Evolutionary conservation across 2,113 vertebrate genomes (phyloP).

Genomic region (Megaleporinus macrocephalus): DNA sequence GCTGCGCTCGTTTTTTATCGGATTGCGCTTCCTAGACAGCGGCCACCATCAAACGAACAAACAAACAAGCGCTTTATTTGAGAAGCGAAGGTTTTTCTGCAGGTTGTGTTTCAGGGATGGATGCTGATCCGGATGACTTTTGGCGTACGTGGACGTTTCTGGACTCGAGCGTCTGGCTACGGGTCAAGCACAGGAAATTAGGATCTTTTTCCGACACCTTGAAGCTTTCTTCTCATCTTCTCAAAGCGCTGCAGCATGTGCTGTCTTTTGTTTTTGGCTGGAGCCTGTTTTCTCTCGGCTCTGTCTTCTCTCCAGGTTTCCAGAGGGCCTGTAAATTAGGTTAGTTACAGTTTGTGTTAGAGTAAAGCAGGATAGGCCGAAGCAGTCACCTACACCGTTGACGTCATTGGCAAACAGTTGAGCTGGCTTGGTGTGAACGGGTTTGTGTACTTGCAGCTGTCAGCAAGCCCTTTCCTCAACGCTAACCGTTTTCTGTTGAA

Average conservation of each 20-base stretch:
- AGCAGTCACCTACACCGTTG: not conserved
- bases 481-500: too few species aligned
- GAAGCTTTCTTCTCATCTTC: slow-evolving; percentile 7
- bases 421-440: not conserved
- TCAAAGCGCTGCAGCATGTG: slow-evolving; percentile 6
- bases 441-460: not conserved
- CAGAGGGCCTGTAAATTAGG: not conserved
- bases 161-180: slow-evolving; percentile 1
- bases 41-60: slow-evolving; percentile 23
- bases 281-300: not conserved
- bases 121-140: not conserved
- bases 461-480: not conserved
- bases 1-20: slow-evolving; percentile 7
- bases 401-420: not conserved
- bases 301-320: not conserved
- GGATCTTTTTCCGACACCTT: slow-evolving; percentile 42
- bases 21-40: slow-evolving; percentile 22
- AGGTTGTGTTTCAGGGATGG: slow-evolving; percentile 1
- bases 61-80: slow-evolving; percentile 1
- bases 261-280: not conserved
- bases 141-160: not conserved
- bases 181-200: slow-evolving; percentile 26
- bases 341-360: not conserved
- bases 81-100: not conserved
- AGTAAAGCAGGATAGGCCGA: not conserved